phyloP scores from a whole-genome alignment of 2,113 vertebrate species.

The Fulica atra region DNA sequence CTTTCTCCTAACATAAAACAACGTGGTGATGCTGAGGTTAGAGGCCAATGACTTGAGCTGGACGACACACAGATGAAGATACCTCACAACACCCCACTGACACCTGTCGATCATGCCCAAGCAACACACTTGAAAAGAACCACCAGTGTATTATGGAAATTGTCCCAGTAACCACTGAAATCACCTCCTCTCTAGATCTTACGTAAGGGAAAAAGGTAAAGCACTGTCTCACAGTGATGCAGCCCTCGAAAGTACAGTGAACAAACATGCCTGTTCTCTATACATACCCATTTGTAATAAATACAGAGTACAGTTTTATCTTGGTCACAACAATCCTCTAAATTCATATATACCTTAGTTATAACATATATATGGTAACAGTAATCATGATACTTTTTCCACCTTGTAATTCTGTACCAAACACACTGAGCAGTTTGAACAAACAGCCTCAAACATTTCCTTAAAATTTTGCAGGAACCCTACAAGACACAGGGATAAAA shows the following conservation, averaged over 20 bases:
- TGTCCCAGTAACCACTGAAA: not conserved
- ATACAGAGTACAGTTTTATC: not conserved
- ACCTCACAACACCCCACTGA: not conserved
- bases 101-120: rapidly evolving
- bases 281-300: not conserved
- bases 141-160: not conserved
- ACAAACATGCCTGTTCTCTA: not conserved
- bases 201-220: not conserved
- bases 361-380: not conserved
- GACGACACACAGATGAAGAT: rapidly evolving
- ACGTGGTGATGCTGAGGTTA: rapidly evolving
- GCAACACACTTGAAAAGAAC: rapidly evolving
- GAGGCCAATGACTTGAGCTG: not conserved
- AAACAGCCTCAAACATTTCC: not conserved
- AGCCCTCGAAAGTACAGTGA: not conserved
- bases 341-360: no score
- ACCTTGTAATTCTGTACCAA: not conserved
- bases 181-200: rapidly evolving
- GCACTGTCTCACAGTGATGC: not conserved
- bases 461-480: not conserved
- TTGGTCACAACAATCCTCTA: not conserved
- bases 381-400: rapidly evolving
- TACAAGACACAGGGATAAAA: not conserved
- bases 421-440: not conserved
- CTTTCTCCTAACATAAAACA: not conserved